Conservation (phyloP, 2,113 vertebrate species). For the Promerops cafer region DNA sequence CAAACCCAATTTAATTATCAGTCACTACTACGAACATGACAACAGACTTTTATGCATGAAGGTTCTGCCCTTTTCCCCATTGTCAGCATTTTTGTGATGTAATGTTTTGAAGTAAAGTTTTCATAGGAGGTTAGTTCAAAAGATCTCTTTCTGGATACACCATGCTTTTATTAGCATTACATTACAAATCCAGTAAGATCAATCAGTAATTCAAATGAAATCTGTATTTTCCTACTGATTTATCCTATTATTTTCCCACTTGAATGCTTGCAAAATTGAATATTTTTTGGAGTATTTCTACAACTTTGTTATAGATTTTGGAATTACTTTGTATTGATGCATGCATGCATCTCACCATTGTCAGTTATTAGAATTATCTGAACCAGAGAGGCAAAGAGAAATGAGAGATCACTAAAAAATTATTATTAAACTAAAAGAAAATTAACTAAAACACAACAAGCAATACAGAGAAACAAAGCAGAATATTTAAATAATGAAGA, state of each 20-base stretch:
- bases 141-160: neutral
- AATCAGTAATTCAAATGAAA: neutral
- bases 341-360: neutral
- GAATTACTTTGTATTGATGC: neutral
- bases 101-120: neutral
- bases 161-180: neutral
- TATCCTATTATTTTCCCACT: neutral
- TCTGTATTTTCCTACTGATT: neutral
- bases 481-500: neutral
- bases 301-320: neutral
- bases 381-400: neutral
- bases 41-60: neutral
- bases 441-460: neutral
- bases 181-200: neutral
- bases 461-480: neutral
- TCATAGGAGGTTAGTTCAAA: neutral
- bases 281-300: neutral
- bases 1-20: slow-evolving; percentile 50
- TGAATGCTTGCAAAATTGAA: neutral
- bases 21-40: neutral
- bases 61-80: neutral
- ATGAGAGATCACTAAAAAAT: neutral
- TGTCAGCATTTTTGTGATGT: neutral
- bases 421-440: neutral
- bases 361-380: neutral